A percentile compares a stretch with the other conserved stretches of the same genome.
Conservation (phyloP, 2,797 vertebrate species). For the Momotus momota region DNA sequence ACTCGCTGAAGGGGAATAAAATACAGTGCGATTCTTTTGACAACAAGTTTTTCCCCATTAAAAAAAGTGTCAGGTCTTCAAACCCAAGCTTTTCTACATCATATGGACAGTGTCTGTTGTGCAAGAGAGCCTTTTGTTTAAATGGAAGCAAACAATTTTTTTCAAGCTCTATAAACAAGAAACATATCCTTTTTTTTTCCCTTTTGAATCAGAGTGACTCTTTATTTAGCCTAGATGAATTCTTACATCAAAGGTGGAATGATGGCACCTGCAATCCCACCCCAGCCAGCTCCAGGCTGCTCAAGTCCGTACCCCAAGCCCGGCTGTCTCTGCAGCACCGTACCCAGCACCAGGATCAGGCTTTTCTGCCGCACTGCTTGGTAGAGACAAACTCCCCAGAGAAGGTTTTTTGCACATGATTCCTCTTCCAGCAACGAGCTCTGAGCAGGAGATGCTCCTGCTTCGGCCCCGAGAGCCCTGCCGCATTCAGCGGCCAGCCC, state of each 20-base stretch:
- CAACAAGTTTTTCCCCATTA: not conserved
- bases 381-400: not conserved
- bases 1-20: not conserved
- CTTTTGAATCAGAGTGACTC: not conserved
- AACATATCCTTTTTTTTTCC: not conserved
- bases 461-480: not conserved
- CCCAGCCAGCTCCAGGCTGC: not conserved
- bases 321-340: not conserved
- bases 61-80: not conserved
- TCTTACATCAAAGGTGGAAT: not conserved
- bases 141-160: not conserved
- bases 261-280: not conserved
- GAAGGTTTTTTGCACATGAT: not conserved
- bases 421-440: not conserved
- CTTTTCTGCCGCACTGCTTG: not conserved
- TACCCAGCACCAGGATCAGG: not conserved
- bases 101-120: fast-evolving
- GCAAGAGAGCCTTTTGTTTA: not conserved
- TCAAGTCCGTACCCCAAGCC: not conserved
- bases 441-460: not conserved
- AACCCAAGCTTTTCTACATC: not conserved
- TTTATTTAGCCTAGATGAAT: not conserved
- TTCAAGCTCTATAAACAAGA: not conserved
- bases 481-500: not conserved
- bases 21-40: not conserved